phyloP scores from a whole-genome alignment of 2,888 invertebrate genomes.

The Sarcophaga rosellei region DNA sequence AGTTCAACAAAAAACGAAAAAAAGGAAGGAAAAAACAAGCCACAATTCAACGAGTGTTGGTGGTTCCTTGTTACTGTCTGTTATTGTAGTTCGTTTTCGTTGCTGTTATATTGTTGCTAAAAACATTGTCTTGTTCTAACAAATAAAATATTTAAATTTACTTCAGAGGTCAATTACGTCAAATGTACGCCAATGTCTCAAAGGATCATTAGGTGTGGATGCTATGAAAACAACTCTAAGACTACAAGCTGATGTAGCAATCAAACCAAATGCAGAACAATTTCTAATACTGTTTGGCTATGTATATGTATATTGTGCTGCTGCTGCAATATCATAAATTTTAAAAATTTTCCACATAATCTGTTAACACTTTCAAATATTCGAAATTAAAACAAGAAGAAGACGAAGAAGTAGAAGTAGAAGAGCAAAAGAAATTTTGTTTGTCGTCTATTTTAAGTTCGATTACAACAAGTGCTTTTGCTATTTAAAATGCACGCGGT shows the following conservation, averaged over 20 bases:
- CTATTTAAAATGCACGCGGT: conserved; percentile 36
- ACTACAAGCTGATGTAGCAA: no score
- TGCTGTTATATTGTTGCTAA: conserved; percentile 5
- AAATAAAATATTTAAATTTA: conserved; percentile 32
- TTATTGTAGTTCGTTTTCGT: conserved; percentile 42
- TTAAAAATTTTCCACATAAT: conserved; percentile 2
- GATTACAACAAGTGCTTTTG: conserved; percentile 64
- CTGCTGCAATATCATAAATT: not conserved
- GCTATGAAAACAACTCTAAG: conserved; percentile 21
- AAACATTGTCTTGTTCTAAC: conserved; percentile 6
- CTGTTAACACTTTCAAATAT: conserved; percentile 55
- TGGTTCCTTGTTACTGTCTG: conserved; percentile 39
- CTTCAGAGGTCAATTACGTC: conserved; percentile 55
- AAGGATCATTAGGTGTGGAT: conserved; percentile 61
- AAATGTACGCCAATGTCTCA: conserved; percentile 52
- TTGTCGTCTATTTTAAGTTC: conserved; percentile 26
- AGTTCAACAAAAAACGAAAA: conserved; percentile 15
- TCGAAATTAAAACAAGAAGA: conserved; percentile 22
- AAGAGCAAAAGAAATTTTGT: not conserved
- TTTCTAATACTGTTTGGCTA: no score
- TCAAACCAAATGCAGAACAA: no score
- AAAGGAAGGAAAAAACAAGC: conserved; percentile 8
- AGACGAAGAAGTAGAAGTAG: not conserved
- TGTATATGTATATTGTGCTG: not conserved
- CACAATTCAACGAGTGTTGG: conserved; percentile 44